Evolutionary conservation across 2,797 vertebrate genomes (phyloP).

Genomic region (Falco rusticolus): DNA sequence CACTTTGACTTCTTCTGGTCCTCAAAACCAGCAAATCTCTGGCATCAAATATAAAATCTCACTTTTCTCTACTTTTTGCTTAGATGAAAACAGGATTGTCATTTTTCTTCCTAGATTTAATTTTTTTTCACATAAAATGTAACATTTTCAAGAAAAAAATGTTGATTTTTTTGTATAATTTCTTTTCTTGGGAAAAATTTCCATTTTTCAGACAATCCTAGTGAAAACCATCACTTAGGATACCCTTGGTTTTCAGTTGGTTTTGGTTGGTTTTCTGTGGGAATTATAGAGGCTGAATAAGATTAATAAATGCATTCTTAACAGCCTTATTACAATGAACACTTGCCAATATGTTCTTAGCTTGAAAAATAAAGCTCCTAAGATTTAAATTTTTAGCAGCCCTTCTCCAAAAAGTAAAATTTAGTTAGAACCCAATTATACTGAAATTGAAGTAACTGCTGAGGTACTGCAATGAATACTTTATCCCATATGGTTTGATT

Average conservation of each 20-base stretch:
- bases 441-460: slow-evolving; percentile 26
- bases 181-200: not conserved
- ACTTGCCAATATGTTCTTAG: slow-evolving; percentile 22
- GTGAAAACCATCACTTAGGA: not conserved
- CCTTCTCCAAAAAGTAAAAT: slow-evolving; percentile 37
- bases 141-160: not conserved
- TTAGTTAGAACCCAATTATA: slow-evolving; percentile 38
- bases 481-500: not conserved
- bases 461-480: slow-evolving; percentile 35
- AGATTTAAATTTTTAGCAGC: slow-evolving; percentile 37
- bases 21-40: not conserved
- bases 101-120: not conserved
- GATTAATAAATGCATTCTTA: slow-evolving; percentile 43
- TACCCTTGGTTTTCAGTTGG: not conserved
- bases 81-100: not conserved
- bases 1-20: not conserved
- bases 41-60: not conserved
- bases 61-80: not conserved
- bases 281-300: not conserved
- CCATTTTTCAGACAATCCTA: not conserved
- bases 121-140: not conserved
- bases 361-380: slow-evolving; percentile 42
- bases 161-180: not conserved
- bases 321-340: not conserved
- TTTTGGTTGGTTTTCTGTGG: not conserved